Conservation (phyloP, 2,113 vertebrate species). For the Cebus imitator region DNA sequence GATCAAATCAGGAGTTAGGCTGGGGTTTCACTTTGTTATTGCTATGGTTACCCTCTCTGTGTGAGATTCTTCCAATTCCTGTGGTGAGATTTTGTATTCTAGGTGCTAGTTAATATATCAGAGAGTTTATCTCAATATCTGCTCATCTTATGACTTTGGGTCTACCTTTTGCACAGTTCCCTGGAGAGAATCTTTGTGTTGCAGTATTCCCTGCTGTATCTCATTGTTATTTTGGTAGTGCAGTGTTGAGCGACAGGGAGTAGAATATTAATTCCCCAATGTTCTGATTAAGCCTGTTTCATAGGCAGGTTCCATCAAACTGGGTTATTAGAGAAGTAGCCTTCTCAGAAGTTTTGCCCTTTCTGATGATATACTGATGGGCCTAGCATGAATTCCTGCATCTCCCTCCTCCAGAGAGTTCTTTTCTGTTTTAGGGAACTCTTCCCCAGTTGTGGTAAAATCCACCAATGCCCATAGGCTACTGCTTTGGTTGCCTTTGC, state of each 20-base stretch:
- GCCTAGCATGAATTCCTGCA: not conserved
- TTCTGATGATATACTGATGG: not conserved
- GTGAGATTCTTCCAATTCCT: not conserved
- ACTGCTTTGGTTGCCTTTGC: not conserved
- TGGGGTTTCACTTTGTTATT: not conserved
- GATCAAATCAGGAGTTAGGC: no score
- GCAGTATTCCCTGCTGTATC: no score
- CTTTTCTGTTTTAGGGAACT: no score
- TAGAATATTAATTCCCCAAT: no score
- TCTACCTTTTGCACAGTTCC: not conserved
- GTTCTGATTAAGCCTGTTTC: not conserved
- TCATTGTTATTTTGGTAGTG: not conserved
- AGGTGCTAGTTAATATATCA: not conserved
- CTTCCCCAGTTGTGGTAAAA: not conserved
- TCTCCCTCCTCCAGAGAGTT: not conserved
- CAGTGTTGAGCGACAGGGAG: fast-evolving
- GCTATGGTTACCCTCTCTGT: not conserved
- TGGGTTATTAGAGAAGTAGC: not conserved
- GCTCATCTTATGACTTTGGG: not conserved
- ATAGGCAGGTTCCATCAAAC: not conserved
- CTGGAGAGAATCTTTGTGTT: not conserved
- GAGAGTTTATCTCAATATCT: not conserved
- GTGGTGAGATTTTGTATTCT: not conserved
- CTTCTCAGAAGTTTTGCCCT: not conserved
- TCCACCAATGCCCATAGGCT: no score